phyloP scores from a whole-genome alignment of 1,140 invertebrate species.

The Teleogryllus occipitalis region DNA sequence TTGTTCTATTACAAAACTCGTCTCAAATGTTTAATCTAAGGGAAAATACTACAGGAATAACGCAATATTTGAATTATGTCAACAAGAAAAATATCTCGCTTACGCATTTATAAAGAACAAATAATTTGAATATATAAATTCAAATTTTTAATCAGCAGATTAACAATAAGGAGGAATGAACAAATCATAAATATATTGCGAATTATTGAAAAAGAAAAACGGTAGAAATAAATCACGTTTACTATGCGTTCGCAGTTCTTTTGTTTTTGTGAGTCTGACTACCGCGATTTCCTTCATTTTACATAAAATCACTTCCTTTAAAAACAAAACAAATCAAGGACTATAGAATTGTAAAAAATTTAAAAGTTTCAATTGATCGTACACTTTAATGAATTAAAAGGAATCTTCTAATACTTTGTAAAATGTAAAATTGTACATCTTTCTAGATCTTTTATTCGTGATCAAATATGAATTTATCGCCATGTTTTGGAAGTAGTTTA shows the following conservation, averaged over 20 bases:
- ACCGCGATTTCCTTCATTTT: neutral
- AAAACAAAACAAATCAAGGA: neutral
- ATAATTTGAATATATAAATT: no score
- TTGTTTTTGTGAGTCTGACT: neutral
- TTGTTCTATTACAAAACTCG: no score
- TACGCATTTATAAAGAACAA: no score
- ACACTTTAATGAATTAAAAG: neutral
- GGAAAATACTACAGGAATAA: no score
- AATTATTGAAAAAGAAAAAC: neutral
- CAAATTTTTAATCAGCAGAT: neutral
- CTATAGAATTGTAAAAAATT: neutral
- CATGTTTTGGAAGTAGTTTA: neutral
- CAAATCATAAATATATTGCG: neutral
- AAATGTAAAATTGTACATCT: neutral
- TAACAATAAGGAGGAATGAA: neutral
- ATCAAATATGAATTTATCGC: neutral
- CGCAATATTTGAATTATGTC: no score
- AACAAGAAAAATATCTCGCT: no score
- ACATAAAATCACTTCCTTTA: neutral
- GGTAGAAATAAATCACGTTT: neutral
- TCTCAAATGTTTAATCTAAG: no score
- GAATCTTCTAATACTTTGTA: neutral
- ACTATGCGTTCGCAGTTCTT: neutral
- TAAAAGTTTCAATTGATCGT: neutral
- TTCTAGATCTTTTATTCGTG: neutral